A percentile compares a stretch with the other conserved stretches of the same genome.
Conservation (phyloP, 2,113 vertebrate species). For the Romanogobio albipinnatus region DNA sequence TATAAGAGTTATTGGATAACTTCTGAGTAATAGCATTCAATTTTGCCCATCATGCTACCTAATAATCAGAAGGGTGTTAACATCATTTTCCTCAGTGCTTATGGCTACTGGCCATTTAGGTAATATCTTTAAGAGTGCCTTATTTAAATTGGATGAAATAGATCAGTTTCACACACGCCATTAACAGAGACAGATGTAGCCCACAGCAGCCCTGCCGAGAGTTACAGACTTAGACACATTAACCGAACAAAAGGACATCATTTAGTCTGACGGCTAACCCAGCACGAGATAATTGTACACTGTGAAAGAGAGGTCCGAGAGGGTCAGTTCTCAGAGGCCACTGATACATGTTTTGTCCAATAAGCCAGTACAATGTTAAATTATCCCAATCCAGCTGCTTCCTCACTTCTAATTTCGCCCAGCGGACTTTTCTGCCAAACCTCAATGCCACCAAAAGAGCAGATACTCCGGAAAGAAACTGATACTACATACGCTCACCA, state of each 20-base stretch:
- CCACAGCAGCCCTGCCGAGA: constrained; percentile 14
- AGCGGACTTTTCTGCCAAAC: neutral
- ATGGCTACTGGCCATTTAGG: neutral
- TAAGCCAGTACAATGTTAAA: constrained; percentile 30
- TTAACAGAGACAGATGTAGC: constrained; percentile 21
- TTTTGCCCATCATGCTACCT: constrained; percentile 11
- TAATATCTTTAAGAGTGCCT: constrained; percentile 4
- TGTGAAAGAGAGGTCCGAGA: constrained; percentile 9
- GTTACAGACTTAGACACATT: constrained; percentile 6
- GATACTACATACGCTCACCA: neutral
- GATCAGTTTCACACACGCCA: constrained; percentile 9
- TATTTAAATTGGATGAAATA: constrained; percentile 41
- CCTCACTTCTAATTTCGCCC: neutral
- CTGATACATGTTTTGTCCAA: constrained; percentile 19
- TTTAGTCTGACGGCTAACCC: constrained; percentile 24
- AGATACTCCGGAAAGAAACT: neutral
- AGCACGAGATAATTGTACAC: constrained; percentile 7
- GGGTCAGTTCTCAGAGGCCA: constrained; percentile 16
- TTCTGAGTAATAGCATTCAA: constrained; percentile 29
- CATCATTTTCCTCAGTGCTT: constrained; percentile 21
- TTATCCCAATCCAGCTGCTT: constrained; percentile 16
- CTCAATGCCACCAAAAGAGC: neutral
- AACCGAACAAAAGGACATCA: constrained; percentile 11
- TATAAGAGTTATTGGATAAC: neutral
- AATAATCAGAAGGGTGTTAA: constrained; percentile 12